Base-by-base conservation (phyloP, 1,140 invertebrate species). In the Mya arenaria region DNA sequence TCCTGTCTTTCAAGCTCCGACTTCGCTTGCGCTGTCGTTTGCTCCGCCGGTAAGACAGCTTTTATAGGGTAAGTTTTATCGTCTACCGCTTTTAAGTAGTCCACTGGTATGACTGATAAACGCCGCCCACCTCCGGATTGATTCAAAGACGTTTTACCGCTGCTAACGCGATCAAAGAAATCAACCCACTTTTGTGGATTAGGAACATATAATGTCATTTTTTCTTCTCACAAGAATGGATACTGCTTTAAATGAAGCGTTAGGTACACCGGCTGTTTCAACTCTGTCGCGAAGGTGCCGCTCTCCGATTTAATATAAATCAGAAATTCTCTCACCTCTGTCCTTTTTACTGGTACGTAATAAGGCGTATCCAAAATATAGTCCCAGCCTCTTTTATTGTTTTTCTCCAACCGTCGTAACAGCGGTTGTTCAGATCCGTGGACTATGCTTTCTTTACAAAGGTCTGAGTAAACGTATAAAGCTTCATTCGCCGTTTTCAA, bases 161-260 rank as follows among this genome's bases (percentile, higher is more conserved):
- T 4, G 28, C 4, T 36, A 30, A 55, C 5, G 19, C 25, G 19
- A 28, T 58, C 52, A n/a, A 79, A 84, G 25, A 74, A 58, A 80
- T 68, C 41, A 63, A 32, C 72, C 72, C 28, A 48, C n/a, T n/a
- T n/a, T n/a, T n/a, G n/a, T n/a, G n/a, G n/a, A n/a, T n/a, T n/a
- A n/a, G n/a, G n/a, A n/a, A 37, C 32, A 69, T 65, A 48, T 23
- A 41, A 17, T 34, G 52, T 25, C 15, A 34, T 28, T 58, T 23
- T 48, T 15, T 71, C 19, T 23, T 41, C 4, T n/a, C 34, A 56
- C 2, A 58, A 60, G 30, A 74, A 74, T 37, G 72, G 72, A 74
- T 74, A 74, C 37, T 74, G 72, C 28, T 62, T 74, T 62, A 74
- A 74, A 58, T 74, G 72, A 74, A 74, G 72, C 44, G 72, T 72